Base-by-base conservation (phyloP, 2,797 vertebrate species). In the Lates japonicus region DNA sequence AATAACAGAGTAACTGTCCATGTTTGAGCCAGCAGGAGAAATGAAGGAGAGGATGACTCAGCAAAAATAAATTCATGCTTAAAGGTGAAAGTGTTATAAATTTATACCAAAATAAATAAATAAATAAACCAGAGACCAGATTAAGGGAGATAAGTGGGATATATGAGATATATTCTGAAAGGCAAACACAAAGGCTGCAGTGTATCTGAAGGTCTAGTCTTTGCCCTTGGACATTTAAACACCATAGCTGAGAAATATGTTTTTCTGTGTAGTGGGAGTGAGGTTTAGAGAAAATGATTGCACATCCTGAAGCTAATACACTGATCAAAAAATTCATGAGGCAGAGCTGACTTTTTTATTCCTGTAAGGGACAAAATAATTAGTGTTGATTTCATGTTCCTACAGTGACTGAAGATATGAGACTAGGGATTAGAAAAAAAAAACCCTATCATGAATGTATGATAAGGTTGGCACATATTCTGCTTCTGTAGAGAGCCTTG, bases 301-400 rank as follows among this genome's bases (percentile, higher is more conserved):
- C 1, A 41, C 22, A 35, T 10, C 33, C 7, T 3, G 0, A 22
- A 57, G 31, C 19, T 74, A 49, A 74, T 7, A 17, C 10, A 52
- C 13, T 67, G 62, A 70, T 77, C 46, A 73, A 49, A 22, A 61
- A 42, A 66, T 39, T 64, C 22, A 60, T 51, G 25, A 72, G 63
- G 35, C 31, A n/a, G 14, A 71, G 51, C 29, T 29, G n/a, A 44
- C 25, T 10, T 19, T 64, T 64, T 64, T 13, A n/a, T 22, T 65
- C 25, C 58, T 41, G n/a, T n/a, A 59, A 60, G 51, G 46, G 66
- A 11, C 42, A 60, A 74, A 73, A 65, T 51, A 60, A 74, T 76
- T 58, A 22, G 25, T 55, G 64, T 12, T n/a, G 33, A 22, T 58
- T 75, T 49, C 14, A 39, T 66, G 41, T 22, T 67, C 22, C 22